Base-by-base conservation (phyloP, 2,888 invertebrate species). In the Xanthorhoe designata region DNA sequence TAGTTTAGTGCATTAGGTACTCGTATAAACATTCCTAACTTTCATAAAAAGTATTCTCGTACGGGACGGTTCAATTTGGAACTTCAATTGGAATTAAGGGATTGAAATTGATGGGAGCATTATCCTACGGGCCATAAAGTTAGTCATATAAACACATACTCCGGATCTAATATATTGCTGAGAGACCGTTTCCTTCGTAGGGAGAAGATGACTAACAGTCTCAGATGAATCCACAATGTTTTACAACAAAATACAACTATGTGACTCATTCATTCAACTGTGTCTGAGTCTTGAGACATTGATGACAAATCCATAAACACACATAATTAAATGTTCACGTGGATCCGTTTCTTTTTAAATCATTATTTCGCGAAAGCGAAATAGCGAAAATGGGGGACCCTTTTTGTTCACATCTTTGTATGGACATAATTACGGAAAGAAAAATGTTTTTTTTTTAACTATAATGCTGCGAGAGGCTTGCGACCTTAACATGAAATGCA, bases 241-340 rank as follows among this genome's bases (percentile, higher is more conserved):
- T 81, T 82, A 77, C 77, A 65, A 80, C 78, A 81, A 79, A 75
- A 63, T 49, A 29, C 74, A 55, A 38, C 24, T 63, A n/a, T n/a
- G 68, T 82, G 82, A 82, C 72, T 82, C 82, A 79, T 68, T 65
- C 63, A 64, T 73, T 81, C 81, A 79, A 66, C 64, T 56, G 61
- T 70, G 62, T 56, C 53, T 53, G 69, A 71, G 74, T 64, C 69
- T 19, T 42, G 51, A 60, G 73, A 72, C 73, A 68, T 66, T 66
- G 67, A 61, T 73, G 61, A 72, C 74, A 70, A 74, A 74, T 65
- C 47, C n/a, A 32, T 61, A 52, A 55, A 56, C 55, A 67, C 63
- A 47, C 10, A 45, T n/a, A 42, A 42, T 42, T 42, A 42, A n/a
- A n/a, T 42, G 13, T 13, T 42, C 13, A 4, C 13, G 38, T 4